Evolutionary conservation across 1,140 invertebrate species (phyloP).

Genomic region (Lasaia peninsularis): DNA sequence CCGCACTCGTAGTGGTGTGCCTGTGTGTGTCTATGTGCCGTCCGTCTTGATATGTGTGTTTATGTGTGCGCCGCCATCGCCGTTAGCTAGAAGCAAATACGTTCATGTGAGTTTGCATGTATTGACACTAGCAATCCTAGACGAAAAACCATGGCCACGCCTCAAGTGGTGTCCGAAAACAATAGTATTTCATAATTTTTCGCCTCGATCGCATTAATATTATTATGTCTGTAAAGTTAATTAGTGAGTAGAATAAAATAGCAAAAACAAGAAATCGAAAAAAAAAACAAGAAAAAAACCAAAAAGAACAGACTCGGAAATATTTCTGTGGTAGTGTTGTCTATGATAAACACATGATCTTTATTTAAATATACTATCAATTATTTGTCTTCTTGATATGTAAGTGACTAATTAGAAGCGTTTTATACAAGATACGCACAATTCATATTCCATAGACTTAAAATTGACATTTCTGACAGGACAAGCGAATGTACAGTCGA

Average conservation of each 20-base stretch:
- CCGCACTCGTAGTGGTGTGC: conserved; percentile 54
- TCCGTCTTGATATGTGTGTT: conserved; percentile 74
- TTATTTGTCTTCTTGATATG: conserved; percentile 73
- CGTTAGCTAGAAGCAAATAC: conserved; percentile 74
- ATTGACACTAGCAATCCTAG: conserved; percentile 26
- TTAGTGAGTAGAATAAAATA: conserved; percentile 25
- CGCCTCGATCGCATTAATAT: conserved; percentile 26
- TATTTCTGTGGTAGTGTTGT: conserved; percentile 9
- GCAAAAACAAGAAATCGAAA: conserved; percentile 24
- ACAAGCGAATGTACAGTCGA: conserved; percentile 48
- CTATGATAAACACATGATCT: conserved; percentile 25
- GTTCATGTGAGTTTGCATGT: conserved; percentile 58
- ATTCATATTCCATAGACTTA: conserved; percentile 16
- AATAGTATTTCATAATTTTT: conserved; percentile 14
- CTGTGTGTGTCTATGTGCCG: conserved; percentile 65
- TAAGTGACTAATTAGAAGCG: conserved; percentile 42
- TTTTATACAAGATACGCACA: conserved; percentile 24
- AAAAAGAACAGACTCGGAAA: conserved; percentile 18
- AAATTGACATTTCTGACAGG: conserved; percentile 46
- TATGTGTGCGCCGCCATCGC: conserved; percentile 60
- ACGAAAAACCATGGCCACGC: conserved; percentile 26
- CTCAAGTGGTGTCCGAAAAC: neutral
- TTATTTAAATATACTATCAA: conserved; percentile 25
- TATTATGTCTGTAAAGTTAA: conserved; percentile 29
- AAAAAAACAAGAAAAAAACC: conserved; percentile 23